Conservation (phyloP, 2,888 invertebrate genomes). For the Ormia ochracea region DNA sequence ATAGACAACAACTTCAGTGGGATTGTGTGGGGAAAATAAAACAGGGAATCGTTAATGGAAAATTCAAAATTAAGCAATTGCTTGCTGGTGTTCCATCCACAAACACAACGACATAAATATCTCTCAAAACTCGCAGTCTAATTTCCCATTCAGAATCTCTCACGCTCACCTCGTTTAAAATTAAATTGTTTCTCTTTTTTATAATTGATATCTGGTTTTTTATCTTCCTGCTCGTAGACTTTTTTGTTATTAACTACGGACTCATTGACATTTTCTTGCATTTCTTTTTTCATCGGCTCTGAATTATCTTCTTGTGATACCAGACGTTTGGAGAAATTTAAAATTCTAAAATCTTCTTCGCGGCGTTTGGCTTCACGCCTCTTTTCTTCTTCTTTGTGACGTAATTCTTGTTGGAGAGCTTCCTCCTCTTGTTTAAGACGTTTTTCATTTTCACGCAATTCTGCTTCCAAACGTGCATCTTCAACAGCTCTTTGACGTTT, state of each 20-base stretch:
- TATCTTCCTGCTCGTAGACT: slow-evolving; percentile 68
- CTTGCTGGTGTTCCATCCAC: slow-evolving; percentile 58
- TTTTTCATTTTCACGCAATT: slow-evolving; percentile 68
- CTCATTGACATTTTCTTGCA: slow-evolving; percentile 64
- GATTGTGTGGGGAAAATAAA: slow-evolving; percentile 42
- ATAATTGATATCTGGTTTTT: slow-evolving; percentile 73
- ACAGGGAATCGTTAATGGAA: slow-evolving; percentile 16
- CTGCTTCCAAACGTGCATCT: slow-evolving; percentile 68
- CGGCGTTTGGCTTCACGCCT: slow-evolving; percentile 70
- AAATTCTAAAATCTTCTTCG: slow-evolving; percentile 70
- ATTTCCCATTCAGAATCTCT: slow-evolving; percentile 57
- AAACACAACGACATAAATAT: slow-evolving; percentile 63
- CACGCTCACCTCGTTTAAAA: slow-evolving; percentile 78
- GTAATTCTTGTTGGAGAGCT: slow-evolving; percentile 66
- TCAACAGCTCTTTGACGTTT: slow-evolving; percentile 64
- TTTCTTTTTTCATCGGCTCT: slow-evolving; percentile 69
- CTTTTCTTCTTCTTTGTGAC: slow-evolving; percentile 66
- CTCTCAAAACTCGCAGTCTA: slow-evolving; percentile 51
- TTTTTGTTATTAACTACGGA: slow-evolving; percentile 64
- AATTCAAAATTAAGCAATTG: slow-evolving; percentile 2
- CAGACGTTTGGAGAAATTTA: slow-evolving; percentile 70
- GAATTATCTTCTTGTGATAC: slow-evolving; percentile 66
- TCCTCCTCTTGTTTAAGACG: slow-evolving; percentile 68
- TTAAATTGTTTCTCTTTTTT: slow-evolving; percentile 74
- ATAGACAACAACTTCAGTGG: slow-evolving; percentile 62